Percentiles rank a stretch among this genome's conserved stretches.
These are phyloP conservation scores for Plotosus lineatus DNA, from an alignment of 2,113 vertebrate genomes.

Conservation along the genomic window DNA sequence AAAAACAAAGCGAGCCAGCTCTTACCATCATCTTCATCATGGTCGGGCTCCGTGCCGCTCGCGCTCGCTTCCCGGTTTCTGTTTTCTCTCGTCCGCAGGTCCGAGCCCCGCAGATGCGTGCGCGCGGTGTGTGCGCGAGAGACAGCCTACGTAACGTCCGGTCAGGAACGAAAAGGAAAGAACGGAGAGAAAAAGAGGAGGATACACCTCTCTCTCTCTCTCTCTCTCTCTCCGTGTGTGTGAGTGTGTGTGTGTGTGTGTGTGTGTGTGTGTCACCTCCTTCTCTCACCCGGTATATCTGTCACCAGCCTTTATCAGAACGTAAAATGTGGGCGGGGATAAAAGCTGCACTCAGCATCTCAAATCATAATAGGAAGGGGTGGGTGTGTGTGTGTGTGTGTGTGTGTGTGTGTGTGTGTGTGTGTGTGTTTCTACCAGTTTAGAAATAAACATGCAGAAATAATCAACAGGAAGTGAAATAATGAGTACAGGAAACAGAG, in stretches of 20 bases:
- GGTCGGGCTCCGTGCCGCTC: slow-evolving; percentile 40
- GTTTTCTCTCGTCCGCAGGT: slow-evolving; percentile 49
- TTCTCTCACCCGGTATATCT: slow-evolving; percentile 1
- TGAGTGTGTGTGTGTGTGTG: slow-evolving; percentile 10
- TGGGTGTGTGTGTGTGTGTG: slow-evolving; percentile 15
- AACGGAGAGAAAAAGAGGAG: slow-evolving; percentile 32
- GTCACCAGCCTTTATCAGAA: neutral
- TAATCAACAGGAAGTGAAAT: neutral
- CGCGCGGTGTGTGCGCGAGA: slow-evolving; percentile 36
- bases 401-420: slow-evolving; percentile 16
- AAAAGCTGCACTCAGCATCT: slow-evolving; percentile 6
- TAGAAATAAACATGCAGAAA: neutral
- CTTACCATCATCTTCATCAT: slow-evolving; percentile 59
- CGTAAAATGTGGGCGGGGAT: slow-evolving; percentile 14
- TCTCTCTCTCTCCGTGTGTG: slow-evolving; percentile 22
- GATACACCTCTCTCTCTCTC: slow-evolving; percentile 42
- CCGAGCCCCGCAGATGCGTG: slow-evolving; percentile 47
- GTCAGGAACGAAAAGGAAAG: slow-evolving; percentile 41
- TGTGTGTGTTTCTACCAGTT: neutral
- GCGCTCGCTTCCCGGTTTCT: slow-evolving; percentile 34
- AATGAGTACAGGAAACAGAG: neutral
- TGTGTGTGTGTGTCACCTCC: slow-evolving; percentile 4
- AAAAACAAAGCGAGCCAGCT: no score
- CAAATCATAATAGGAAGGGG: slow-evolving; percentile 10
- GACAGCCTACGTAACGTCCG: slow-evolving; percentile 49